Evolutionary conservation across 2,797 vertebrate genomes (phyloP).

Genomic region (Pantherophis alleghaniensis): DNA sequence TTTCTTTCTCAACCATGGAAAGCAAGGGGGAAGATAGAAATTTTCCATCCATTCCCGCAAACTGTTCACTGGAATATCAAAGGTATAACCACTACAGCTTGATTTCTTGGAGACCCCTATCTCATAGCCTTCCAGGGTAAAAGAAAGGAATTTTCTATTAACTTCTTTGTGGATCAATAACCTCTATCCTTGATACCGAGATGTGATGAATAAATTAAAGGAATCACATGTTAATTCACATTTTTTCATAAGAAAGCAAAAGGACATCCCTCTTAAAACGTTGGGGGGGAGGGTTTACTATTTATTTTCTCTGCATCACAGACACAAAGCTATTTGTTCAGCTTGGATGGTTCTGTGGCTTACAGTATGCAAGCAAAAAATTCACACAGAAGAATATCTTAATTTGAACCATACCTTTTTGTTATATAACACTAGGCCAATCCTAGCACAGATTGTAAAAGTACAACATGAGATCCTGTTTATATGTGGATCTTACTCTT

Average conservation of each 20-base stretch:
- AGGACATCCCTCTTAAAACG: not conserved
- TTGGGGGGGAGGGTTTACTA: not conserved
- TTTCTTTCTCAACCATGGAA: not conserved
- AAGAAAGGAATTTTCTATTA: not conserved
- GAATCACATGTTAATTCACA: not conserved
- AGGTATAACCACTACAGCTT: not conserved
- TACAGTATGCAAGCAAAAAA: not conserved
- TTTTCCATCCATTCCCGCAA: not conserved
- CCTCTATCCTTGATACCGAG: not conserved
- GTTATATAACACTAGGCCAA: accelerated
- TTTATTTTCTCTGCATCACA: not conserved
- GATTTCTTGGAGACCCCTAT: not conserved
- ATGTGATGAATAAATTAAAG: not conserved
- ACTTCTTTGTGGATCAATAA: not conserved
- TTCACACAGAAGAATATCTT: not conserved
- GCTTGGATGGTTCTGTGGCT: not conserved
- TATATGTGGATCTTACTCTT: not conserved
- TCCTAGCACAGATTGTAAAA: not conserved
- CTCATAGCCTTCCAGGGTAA: not conserved
- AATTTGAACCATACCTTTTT: not conserved
- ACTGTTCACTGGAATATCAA: not conserved
- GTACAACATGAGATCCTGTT: accelerated
- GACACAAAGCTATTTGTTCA: not conserved
- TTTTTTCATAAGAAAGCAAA: not conserved
- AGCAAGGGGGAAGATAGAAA: not conserved